phyloP scores from a whole-genome alignment of 2,888 invertebrate species.

The Sisyra nigra region DNA sequence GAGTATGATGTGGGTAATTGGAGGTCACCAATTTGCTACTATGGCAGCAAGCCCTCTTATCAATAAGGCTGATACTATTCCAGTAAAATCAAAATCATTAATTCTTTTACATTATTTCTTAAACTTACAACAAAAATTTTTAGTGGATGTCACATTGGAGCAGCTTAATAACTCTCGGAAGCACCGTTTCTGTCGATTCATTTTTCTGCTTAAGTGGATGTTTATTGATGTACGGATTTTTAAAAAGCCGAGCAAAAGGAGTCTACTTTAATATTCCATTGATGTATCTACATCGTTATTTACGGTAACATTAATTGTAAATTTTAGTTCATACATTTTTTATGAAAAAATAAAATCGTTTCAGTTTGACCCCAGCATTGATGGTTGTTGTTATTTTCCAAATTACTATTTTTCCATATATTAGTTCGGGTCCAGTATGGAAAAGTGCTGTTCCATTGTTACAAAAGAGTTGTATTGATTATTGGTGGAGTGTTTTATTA shows the following conservation, averaged over 20 bases:
- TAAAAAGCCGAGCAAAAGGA: constrained; percentile 20
- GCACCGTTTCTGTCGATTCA: constrained; percentile 40
- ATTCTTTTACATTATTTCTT: neutral
- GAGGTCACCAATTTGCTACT: constrained; percentile 17
- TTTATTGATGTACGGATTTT: constrained; percentile 30
- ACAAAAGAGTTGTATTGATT: neutral
- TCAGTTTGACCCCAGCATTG: constrained; percentile 30
- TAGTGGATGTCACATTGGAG: constrained; percentile 21
- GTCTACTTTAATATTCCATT: constrained; percentile 20
- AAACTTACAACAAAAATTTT: constrained; percentile 11
- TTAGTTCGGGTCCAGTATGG: constrained; percentile 35
- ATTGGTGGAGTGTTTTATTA: constrained; percentile 1
- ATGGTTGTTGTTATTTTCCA: constrained; percentile 26
- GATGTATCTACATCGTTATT: constrained; percentile 27
- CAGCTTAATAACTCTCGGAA: constrained; percentile 23
- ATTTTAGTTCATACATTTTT: neutral
- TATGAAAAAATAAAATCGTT: neutral
- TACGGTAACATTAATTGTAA: constrained; percentile 21
- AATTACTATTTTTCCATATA: constrained; percentile 27
- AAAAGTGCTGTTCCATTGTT: constrained; percentile 8
- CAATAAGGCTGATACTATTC: constrained; percentile 11
- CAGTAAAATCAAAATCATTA: constrained; percentile 5
- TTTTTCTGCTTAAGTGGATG: constrained; percentile 46
- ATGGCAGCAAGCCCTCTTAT: constrained; percentile 12
- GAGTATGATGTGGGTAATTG: constrained; percentile 2